Evolutionary conservation across 1,140 invertebrate species (phyloP), one percentile per base, ranked within the genome.

Genomic region (Zeugodacus cucurbitae): DNA sequence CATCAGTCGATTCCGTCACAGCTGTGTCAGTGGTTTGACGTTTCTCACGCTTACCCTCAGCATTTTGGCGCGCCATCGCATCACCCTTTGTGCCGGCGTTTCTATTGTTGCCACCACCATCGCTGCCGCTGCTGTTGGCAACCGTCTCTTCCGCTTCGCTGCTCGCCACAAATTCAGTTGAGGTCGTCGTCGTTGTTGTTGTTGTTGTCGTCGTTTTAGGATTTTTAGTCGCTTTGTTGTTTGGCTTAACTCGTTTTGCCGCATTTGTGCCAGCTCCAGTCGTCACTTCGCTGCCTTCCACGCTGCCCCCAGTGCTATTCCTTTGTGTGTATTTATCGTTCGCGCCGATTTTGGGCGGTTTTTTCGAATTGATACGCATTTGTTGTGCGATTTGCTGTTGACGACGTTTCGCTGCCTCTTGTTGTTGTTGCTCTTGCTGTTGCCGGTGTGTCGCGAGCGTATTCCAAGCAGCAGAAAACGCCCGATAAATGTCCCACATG

Each of bases 401-500:
- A 29, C 41, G 74, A 82, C 74, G 74, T 86, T 91, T 90, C 6
- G 54, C 64, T 34, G 89, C 88, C 44, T 89, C 70, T 57, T 91
- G 90, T 64, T 92, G 91, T 70, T 92, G 90, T 70, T 92, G 89
- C 87, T 91, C 89, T 91, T 89, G 87, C 7, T 41, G 74, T 70
- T 92, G 90, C 89, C 92, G 91, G 7, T 90, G 90, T 22, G 91
- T 89, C 34, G 90, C 85, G 5, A 93, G 89, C 0, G 89, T 58
- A 54, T 89, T 89, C 92, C 92, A 93, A 10, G 92, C 92, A 14
- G 89, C 88, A 48, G 90, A 89, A 22, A 93, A 44, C 1, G 92
- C 92, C 89, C 91, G 90, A 85, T 93, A 93, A 1, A 93, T 88
- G 88, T 93, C 92, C 92, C 92, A 93, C 37, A 93, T 89, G 88